Conservation (phyloP, 1,140 invertebrate genomes). For the Patella vulgata region DNA sequence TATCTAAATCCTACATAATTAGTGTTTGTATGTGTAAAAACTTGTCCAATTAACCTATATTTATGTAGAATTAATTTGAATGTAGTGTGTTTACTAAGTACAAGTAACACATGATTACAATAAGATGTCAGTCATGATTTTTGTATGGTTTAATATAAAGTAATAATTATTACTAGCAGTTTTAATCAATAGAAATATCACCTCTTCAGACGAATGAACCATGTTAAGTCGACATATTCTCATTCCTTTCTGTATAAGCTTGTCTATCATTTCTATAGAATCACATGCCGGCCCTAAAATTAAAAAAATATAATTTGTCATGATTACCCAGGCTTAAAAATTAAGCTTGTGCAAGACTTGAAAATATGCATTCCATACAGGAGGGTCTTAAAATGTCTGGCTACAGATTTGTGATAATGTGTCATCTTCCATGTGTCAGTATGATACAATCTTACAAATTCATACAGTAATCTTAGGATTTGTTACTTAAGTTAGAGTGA, state of each 20-base stretch:
- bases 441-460: neutral
- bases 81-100: too few species aligned
- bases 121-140: too few species aligned
- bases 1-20: too few species aligned
- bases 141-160: too few species aligned
- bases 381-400: too few species aligned
- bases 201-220: conserved; percentile 93
- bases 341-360: neutral
- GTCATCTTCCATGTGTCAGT: neutral
- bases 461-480: neutral
- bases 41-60: too few species aligned
- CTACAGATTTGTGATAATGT: neutral
- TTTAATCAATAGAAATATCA: conserved; percentile 23
- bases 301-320: neutral
- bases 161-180: too few species aligned
- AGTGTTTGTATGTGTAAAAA: too few species aligned
- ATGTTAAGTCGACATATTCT: conserved; percentile 97
- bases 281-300: conserved; percentile 85
- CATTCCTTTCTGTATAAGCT: conserved; percentile 98
- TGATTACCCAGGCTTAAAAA: neutral
- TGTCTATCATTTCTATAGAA: conserved; percentile 81
- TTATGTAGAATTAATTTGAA: too few species aligned
- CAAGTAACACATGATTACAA: too few species aligned
- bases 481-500: neutral
- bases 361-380: too few species aligned